Evolutionary conservation across 2,888 invertebrate species (phyloP).

Genomic region (Hydrotaea cyrtoneurina): DNA sequence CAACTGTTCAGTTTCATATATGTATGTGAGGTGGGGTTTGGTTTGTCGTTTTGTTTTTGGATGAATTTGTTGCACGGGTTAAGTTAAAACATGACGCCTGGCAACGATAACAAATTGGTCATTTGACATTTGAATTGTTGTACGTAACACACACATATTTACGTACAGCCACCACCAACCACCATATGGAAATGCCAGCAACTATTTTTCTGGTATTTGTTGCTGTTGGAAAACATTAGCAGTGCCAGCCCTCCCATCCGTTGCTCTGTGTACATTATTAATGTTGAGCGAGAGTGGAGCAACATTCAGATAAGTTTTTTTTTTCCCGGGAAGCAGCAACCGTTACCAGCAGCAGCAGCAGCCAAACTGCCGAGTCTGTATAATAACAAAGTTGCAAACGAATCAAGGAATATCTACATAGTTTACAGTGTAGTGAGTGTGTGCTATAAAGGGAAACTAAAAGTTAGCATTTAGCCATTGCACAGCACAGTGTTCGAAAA

Average conservation of each 20-base stretch:
- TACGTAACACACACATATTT: neutral
- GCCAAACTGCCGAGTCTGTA: conserved; percentile 44
- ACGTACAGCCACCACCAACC: neutral
- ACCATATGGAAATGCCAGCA: conserved; percentile 59
- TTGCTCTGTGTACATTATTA: conserved; percentile 40
- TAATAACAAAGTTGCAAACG: conserved; percentile 29
- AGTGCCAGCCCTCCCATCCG: neutral
- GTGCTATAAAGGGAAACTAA: too few species aligned
- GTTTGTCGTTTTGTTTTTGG: conserved; percentile 15
- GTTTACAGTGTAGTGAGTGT: too few species aligned
- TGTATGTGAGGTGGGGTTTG: neutral
- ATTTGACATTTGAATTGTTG: conserved; percentile 65
- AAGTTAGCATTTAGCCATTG: too few species aligned
- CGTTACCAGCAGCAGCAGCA: conserved; percentile 3
- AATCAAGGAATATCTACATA: neutral
- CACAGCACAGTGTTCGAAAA: too few species aligned
- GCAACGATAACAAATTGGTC: conserved; percentile 65
- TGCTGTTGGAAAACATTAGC: conserved; percentile 19
- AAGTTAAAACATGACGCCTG: conserved; percentile 59
- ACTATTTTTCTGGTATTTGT: conserved; percentile 21
- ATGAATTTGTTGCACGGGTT: neutral
- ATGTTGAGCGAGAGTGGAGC: conserved; percentile 52
- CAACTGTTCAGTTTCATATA: too few species aligned
- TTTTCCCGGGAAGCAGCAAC: neutral
- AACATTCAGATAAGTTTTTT: conserved; percentile 55